A percentile compares a stretch with the other conserved stretches of the same genome.
These are phyloP conservation scores for Pelobates cultripes DNA, from an alignment of 2,797 vertebrate species.

Conservation along the genomic window DNA sequence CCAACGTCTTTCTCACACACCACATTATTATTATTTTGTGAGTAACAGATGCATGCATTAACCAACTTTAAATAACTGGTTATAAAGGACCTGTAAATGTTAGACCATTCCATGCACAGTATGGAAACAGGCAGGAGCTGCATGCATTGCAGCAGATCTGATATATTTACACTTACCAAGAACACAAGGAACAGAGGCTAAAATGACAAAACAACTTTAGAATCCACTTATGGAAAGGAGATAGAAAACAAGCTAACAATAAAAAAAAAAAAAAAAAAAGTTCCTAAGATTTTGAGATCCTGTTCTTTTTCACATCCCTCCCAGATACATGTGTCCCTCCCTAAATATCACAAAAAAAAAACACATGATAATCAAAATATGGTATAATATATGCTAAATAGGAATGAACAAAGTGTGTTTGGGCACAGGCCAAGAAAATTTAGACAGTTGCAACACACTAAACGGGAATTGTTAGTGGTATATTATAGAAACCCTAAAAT, in stretches of 20 bases:
- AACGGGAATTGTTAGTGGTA: no score
- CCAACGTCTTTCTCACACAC: no score
- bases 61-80: neutral
- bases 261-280: neutral
- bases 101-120: neutral
- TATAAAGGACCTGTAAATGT: neutral
- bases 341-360: neutral
- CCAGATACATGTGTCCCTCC: neutral
- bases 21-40: no score
- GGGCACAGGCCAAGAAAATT: no score
- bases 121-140: neutral
- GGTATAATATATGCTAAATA: neutral
- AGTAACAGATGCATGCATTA: conserved; percentile 13
- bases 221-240: conserved; percentile 38
- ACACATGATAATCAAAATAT: neutral
- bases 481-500: no score
- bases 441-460: no score
- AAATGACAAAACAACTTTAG: conserved; percentile 39
- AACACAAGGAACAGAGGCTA: neutral
- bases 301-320: neutral
- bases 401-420: no score
- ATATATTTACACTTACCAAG: neutral
- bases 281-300: neutral
- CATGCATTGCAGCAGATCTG: neutral
- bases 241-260: conserved; percentile 36